Base-by-base conservation (phyloP, 2,888 invertebrate genomes). In the Orchesella flavescens region DNA sequence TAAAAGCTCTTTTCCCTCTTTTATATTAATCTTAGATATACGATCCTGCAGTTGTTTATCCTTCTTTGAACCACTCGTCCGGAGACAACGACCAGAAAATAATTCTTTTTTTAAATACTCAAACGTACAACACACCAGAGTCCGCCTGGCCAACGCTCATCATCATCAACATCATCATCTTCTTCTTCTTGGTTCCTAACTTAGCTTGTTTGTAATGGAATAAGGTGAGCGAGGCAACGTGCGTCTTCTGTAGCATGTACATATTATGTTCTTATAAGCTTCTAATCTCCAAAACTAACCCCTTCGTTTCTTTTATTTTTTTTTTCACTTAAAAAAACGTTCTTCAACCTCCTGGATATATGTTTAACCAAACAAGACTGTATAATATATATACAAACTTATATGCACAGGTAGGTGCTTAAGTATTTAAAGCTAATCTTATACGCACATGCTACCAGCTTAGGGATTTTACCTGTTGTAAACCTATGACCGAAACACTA, bases 341-440 rank as follows among this genome's bases (percentile, higher is more conserved):
- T 83, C 66, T 72, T 77, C 12, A 77, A 77, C 23, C 43, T 65
- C 71, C 77, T 66, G 82, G 77, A 83, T 83, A 23, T 69, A 53
- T 17, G n/a, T 63, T 34, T 23, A 24, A 3, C 4, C 9, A 7
- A 34, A 57, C 21, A 21, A 0, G 21, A 13, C 23, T 53, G 15
- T 75, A 49, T 71, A 57, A 10, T 13, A n/a, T n/a, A n/a, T n/a
- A n/a, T n/a, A n/a, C n/a, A n/a, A n/a, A n/a, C n/a, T n/a, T 49
- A 13, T 9, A 57, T 34, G 24, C 63, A n/a, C 4, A 24, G 19
- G 13, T 63, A 63, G 5, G 63, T 12, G 49, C n/a, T 23, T 23
- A 19, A 10, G 57, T 69, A 23, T 49, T 53, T n/a, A 21, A 53
- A 49, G 13, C 13, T 34, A 63, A n/a, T 23, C 63, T 23, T 1